These are phyloP conservation scores for Fragum fragum DNA, from an alignment of 2,888 invertebrate species.

Conservation along the genomic window DNA sequence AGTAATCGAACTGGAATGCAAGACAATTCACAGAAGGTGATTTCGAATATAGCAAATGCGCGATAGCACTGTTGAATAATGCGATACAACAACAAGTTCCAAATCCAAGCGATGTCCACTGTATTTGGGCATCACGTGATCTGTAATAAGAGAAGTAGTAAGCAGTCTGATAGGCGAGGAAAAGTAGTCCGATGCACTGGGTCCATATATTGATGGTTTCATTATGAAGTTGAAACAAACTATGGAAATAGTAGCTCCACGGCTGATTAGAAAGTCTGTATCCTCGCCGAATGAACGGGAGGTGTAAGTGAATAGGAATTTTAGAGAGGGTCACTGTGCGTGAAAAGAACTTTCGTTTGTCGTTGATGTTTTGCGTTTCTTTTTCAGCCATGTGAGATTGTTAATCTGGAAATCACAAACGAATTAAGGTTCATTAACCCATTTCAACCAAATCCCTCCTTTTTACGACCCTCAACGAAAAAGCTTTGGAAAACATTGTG, in stretches of 20 bases:
- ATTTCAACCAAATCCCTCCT: too few relatives aligned
- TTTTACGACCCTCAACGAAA: too few relatives aligned
- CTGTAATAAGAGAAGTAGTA: slow-evolving; percentile 63
- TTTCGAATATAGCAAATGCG: slow-evolving; percentile 51
- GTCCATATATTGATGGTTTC: slow-evolving; percentile 76
- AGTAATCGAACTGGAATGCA: slow-evolving; percentile 55
- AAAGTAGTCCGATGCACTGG: slow-evolving; percentile 65
- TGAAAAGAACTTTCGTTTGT: background rate
- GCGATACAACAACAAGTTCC: slow-evolving; percentile 42
- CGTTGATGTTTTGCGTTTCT: background rate
- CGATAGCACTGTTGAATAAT: slow-evolving; percentile 40
- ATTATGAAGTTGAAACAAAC: slow-evolving; percentile 61
- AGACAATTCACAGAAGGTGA: slow-evolving; percentile 41
- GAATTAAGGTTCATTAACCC: too few relatives aligned
- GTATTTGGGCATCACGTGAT: slow-evolving; percentile 65
- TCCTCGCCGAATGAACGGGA: slow-evolving; percentile 69
- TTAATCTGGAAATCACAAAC: too few relatives aligned
- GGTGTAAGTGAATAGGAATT: slow-evolving; percentile 73
- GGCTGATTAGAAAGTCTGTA: slow-evolving; percentile 70
- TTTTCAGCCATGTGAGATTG: too few relatives aligned
- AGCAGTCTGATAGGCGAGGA: slow-evolving; percentile 48
- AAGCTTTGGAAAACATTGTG: too few relatives aligned
- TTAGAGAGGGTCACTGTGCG: slow-evolving; percentile 37
- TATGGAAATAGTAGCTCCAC: slow-evolving; percentile 73
- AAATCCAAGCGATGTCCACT: slow-evolving; percentile 65